phyloP scores from a whole-genome alignment of 2,888 invertebrate species.

The Scaeva pyrastri region DNA sequence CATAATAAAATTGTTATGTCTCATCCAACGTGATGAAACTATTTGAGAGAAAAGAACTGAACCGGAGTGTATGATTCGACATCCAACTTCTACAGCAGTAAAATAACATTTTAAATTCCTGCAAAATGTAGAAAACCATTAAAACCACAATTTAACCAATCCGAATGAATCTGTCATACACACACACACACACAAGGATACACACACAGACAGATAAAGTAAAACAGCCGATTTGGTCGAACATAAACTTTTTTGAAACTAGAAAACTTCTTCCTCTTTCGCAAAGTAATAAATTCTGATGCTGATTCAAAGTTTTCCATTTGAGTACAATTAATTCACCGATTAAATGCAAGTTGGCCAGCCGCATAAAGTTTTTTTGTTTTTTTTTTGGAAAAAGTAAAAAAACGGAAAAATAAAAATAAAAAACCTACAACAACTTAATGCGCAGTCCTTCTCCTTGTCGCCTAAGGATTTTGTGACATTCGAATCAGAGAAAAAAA shows the following conservation, averaged over 20 bases:
- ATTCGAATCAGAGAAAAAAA: slow-evolving; percentile 30
- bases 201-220: neutral
- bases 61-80: neutral
- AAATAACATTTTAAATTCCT: neutral
- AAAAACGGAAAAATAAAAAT: neutral
- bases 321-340: slow-evolving; percentile 70
- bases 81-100: neutral
- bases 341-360: slow-evolving; percentile 69
- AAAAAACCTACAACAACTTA: neutral
- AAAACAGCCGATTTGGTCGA: slow-evolving; percentile 23
- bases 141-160: slow-evolving; percentile 23
- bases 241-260: slow-evolving; percentile 10
- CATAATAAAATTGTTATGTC: too few species aligned
- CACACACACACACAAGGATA: too few species aligned
- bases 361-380: slow-evolving; percentile 57
- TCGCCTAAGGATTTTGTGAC: slow-evolving; percentile 40
- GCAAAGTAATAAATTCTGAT: slow-evolving; percentile 67
- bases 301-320: slow-evolving; percentile 60
- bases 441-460: neutral
- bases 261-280: slow-evolving; percentile 13
- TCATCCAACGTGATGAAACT: too few species aligned
- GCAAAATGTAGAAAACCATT: slow-evolving; percentile 2
- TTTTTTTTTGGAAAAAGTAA: neutral
- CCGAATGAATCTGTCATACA: neutral
- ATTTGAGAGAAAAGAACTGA: neutral